Conservation (phyloP, 2,113 vertebrate genomes). For the Gasterosteus nipponicus region DNA sequence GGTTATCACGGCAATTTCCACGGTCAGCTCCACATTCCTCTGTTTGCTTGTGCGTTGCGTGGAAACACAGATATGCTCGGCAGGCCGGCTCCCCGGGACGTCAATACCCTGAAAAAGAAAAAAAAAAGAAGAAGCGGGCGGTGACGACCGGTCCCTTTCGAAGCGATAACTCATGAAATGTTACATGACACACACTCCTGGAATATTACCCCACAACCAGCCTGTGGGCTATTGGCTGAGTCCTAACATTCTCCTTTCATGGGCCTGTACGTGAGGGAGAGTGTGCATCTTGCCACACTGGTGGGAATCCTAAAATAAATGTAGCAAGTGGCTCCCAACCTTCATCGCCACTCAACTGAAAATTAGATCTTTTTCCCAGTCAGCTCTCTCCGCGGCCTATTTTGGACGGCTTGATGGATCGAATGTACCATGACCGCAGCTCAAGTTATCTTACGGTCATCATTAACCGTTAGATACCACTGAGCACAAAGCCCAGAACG, state of each 20-base stretch:
- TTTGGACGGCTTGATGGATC: slow-evolving; percentile 76
- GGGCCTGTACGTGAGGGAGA: slow-evolving; percentile 75
- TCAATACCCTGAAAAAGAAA: slow-evolving; percentile 64
- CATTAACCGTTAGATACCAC: slow-evolving; percentile 26
- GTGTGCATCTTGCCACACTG: slow-evolving; percentile 79
- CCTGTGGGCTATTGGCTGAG: slow-evolving; percentile 73
- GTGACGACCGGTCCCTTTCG: slow-evolving; percentile 73
- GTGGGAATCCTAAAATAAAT: slow-evolving; percentile 86
- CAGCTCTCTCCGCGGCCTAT: slow-evolving; percentile 78
- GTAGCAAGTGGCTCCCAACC: slow-evolving; percentile 80
- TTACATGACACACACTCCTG: slow-evolving; percentile 83
- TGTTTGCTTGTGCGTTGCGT: slow-evolving; percentile 51
- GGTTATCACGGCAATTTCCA: slow-evolving; percentile 79
- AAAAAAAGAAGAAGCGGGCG: slow-evolving; percentile 41
- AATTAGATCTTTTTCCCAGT: slow-evolving; percentile 81
- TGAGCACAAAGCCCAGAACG: slow-evolving; percentile 2
- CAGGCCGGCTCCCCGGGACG: slow-evolving; percentile 60
- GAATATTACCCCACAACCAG: slow-evolving; percentile 82
- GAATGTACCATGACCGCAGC: slow-evolving; percentile 69
- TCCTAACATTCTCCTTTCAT: slow-evolving; percentile 84
- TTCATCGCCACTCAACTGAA: slow-evolving; percentile 79
- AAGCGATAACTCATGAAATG: slow-evolving; percentile 83
- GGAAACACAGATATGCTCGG: slow-evolving; percentile 67
- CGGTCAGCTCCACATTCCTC: slow-evolving; percentile 69
- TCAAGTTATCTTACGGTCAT: slow-evolving; percentile 66